phyloP scores from a whole-genome alignment of 2,888 invertebrate genomes.

The Pachycephus smyrnensis region DNA sequence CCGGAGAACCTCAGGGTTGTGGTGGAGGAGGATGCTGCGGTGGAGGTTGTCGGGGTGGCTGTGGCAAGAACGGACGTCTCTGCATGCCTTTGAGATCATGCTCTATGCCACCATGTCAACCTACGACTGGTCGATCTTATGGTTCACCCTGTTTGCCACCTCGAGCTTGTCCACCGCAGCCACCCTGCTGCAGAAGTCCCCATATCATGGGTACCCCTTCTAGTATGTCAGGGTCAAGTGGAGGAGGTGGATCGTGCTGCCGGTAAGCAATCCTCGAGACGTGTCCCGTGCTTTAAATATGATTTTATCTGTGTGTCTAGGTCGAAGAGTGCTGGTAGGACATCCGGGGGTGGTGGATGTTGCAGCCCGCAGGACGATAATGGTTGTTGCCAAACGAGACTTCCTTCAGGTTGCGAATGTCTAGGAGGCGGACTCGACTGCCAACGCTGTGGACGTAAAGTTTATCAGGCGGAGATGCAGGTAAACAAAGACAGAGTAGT shows the following conservation, averaged over 20 bases:
- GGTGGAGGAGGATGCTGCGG: conserved; percentile 54
- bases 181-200: conserved; percentile 35
- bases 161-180: conserved; percentile 34
- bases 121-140: conserved; percentile 28
- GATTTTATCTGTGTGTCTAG: conserved; percentile 30
- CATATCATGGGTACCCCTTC: conserved; percentile 17
- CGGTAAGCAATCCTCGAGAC: conserved; percentile 38
- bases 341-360: conserved; percentile 32
- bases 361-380: conserved; percentile 21
- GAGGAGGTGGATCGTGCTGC: conserved; percentile 31
- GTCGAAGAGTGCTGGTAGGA: conserved; percentile 33
- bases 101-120: conserved; percentile 39
- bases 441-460: conserved; percentile 63
- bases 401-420: conserved; percentile 51
- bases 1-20: conserved; percentile 37
- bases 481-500: conserved; percentile 35
- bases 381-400: conserved; percentile 25
- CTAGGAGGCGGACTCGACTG: conserved; percentile 60
- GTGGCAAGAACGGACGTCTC: conserved; percentile 49
- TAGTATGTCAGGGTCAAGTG: conserved; percentile 13
- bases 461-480: conserved; percentile 62
- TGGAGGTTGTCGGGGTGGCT: conserved; percentile 53
- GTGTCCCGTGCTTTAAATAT: conserved; percentile 27
- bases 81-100: conserved; percentile 47
- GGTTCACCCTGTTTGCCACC: conserved; percentile 45